These are phyloP conservation scores for Microdon myrmicae DNA, from an alignment of 2,888 invertebrate genomes.

Conservation along the genomic window DNA sequence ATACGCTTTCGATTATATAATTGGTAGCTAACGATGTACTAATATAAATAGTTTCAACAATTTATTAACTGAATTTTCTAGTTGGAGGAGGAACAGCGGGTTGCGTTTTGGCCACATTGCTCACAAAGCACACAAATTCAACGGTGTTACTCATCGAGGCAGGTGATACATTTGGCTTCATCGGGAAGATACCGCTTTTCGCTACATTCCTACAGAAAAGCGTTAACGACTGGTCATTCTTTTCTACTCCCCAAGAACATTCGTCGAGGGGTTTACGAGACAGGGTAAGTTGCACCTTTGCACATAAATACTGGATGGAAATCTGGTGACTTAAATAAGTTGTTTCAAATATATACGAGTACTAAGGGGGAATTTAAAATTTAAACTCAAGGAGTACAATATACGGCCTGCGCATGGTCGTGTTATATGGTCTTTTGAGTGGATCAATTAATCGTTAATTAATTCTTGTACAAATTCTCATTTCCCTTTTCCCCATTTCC, in stretches of 20 bases:
- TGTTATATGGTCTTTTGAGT: too few species aligned
- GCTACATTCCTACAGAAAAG: slow-evolving; percentile 77
- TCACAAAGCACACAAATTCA: slow-evolving; percentile 70
- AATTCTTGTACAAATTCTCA: too few species aligned
- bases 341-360: too few species aligned
- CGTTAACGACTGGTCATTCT: slow-evolving; percentile 76
- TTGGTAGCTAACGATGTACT: slow-evolving; percentile 56
- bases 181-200: slow-evolving; percentile 73
- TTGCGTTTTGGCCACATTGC: slow-evolving; percentile 74
- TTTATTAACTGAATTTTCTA: slow-evolving; percentile 56
- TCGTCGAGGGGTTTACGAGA: slow-evolving; percentile 75
- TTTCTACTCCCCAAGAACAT: slow-evolving; percentile 72
- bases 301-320: too few species aligned
- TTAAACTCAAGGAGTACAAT: too few species aligned
- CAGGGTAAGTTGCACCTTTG: slow-evolving; percentile 67
- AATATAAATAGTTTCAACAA: background rate
- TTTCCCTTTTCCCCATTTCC: too few species aligned
- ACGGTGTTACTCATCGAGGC: slow-evolving; percentile 77
- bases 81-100: slow-evolving; percentile 81
- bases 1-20: slow-evolving; percentile 62
- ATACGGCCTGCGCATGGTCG: too few species aligned
- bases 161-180: slow-evolving; percentile 75
- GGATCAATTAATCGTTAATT: too few species aligned
- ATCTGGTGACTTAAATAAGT: too few species aligned
- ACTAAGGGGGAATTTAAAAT: too few species aligned